Conservation (phyloP, 2,797 vertebrate genomes). For the Ctenopoma kingsleyae region DNA sequence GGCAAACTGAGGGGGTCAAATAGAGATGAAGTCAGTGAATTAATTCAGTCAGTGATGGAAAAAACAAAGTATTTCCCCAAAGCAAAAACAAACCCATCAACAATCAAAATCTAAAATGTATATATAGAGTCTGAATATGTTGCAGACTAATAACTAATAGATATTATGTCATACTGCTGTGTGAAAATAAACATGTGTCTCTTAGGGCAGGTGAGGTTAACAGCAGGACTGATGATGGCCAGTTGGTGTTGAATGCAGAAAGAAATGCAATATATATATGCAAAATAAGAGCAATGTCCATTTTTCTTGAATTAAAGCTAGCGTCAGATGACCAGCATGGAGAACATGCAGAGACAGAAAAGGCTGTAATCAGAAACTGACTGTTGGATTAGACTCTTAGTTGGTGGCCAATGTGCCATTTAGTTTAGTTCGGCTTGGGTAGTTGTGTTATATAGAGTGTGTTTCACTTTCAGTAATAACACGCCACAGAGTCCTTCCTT, state of each 20-base stretch:
- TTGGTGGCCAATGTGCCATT: constrained; percentile 28
- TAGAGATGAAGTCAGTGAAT: constrained; percentile 13
- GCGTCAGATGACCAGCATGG: constrained; percentile 17
- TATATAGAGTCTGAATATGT: constrained; percentile 3
- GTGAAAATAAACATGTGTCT: constrained; percentile 5
- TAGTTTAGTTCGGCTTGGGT: constrained; percentile 38
- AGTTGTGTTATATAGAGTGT: constrained; percentile 31
- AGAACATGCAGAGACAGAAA: constrained; percentile 10
- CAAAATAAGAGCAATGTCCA: constrained; percentile 45
- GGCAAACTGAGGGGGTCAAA: constrained; percentile 22
- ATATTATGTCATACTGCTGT: background rate
- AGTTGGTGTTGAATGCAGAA: constrained; percentile 25
- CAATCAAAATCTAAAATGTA: background rate
- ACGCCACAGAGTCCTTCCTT: constrained; percentile 21
- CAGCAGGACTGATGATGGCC: constrained; percentile 17
- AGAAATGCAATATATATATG: constrained; percentile 16
- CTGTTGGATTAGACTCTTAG: constrained; percentile 26
- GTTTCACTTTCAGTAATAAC: constrained; percentile 49
- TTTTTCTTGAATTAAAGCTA: constrained; percentile 27
- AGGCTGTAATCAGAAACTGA: constrained; percentile 22
- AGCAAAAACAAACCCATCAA: constrained; percentile 7
- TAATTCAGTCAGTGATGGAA: constrained; percentile 11
- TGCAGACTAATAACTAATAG: background rate
- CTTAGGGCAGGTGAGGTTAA: constrained; percentile 25
- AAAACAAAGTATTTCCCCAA: constrained; percentile 3